Percentiles rank a stretch among this genome's conserved stretches.
phyloP scores from a whole-genome alignment of 2,797 vertebrate species.

The Esox masquinongy region DNA sequence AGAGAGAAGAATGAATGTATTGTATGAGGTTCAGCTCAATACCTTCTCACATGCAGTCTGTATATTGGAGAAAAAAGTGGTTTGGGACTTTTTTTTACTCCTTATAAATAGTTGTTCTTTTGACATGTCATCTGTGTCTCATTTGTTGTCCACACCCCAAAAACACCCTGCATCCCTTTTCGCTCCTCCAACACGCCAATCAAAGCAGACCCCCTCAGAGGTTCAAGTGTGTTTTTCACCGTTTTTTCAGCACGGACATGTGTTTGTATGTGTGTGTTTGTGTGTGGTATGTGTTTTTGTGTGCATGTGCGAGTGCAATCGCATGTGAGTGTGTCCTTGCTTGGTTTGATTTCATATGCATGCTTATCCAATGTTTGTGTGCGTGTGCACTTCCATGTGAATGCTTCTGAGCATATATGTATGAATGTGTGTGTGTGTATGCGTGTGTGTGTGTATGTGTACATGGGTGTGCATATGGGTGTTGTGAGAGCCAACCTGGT shows the following conservation, averaged over 20 bases:
- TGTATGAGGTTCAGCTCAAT: slow-evolving; percentile 6
- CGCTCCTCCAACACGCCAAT: not conserved
- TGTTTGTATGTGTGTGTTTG: not conserved
- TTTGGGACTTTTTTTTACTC: not conserved
- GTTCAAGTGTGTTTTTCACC: not conserved
- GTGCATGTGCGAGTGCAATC: not conserved
- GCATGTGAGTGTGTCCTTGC: not conserved
- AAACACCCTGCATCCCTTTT: not conserved
- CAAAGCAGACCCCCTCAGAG: slow-evolving; percentile 1
- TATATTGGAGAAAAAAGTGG: not conserved
- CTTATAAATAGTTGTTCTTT: slow-evolving; percentile 16
- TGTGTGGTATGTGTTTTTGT: slow-evolving; percentile 2
- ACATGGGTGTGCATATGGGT: slow-evolving; percentile 2
- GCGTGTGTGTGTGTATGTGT: slow-evolving; percentile 14
- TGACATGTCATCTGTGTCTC: slow-evolving; percentile 26
- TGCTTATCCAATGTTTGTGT: not conserved
- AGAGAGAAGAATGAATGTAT: slow-evolving; percentile 25
- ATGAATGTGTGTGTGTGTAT: not conserved
- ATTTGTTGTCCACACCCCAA: slow-evolving; percentile 20
- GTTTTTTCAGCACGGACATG: no score
- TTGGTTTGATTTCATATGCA: not conserved
- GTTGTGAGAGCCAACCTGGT: slow-evolving; percentile 80
- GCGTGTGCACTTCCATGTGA: not conserved
- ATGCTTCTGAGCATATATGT: not conserved
- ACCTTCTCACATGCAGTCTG: slow-evolving; percentile 3